A percentile compares a stretch with the other conserved stretches of the same genome.
Evolutionary conservation across 2,113 vertebrate species (phyloP).

Genomic region (Phrynosoma platyrhinos): DNA sequence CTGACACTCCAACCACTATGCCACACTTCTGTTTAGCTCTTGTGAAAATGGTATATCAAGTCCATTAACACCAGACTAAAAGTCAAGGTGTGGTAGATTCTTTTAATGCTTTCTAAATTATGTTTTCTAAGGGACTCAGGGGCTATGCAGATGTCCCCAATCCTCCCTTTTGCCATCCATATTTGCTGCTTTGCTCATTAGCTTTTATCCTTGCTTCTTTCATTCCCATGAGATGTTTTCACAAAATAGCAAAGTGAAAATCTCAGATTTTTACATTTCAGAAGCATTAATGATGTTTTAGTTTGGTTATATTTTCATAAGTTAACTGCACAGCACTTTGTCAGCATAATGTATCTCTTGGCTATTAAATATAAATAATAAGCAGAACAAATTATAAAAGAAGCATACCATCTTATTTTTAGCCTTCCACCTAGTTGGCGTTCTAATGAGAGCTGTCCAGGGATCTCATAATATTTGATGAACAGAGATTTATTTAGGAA

Average conservation of each 20-base stretch:
- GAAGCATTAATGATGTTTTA: background rate
- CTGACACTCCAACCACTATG: too few relatives aligned
- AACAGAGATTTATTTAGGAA: conserved; percentile 6
- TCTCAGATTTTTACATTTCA: conserved; percentile 18
- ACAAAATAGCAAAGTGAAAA: background rate
- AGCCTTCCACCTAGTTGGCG: background rate
- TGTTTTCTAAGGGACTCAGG: background rate
- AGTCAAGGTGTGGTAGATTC: conserved; percentile 16
- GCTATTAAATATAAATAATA: conserved; percentile 13
- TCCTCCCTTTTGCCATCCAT: too few relatives aligned
- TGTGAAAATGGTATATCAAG: conserved; percentile 11
- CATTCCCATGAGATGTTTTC: background rate
- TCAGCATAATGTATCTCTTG: background rate
- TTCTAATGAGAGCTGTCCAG: conserved; percentile 16
- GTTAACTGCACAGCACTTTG: conserved; percentile 2
- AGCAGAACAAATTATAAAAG: conserved; percentile 6
- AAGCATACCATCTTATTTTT: conserved; percentile 6
- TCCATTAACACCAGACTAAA: background rate
- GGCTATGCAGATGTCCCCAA: too few relatives aligned
- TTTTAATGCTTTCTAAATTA: background rate
- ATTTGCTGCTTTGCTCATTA: conserved; percentile 21
- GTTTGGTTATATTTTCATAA: conserved; percentile 18
- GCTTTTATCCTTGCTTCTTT: conserved; percentile 16
- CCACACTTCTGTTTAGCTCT: too few relatives aligned
- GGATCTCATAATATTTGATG: background rate